Conservation (phyloP, 2,113 vertebrate genomes). For the Butorides virescens region DNA sequence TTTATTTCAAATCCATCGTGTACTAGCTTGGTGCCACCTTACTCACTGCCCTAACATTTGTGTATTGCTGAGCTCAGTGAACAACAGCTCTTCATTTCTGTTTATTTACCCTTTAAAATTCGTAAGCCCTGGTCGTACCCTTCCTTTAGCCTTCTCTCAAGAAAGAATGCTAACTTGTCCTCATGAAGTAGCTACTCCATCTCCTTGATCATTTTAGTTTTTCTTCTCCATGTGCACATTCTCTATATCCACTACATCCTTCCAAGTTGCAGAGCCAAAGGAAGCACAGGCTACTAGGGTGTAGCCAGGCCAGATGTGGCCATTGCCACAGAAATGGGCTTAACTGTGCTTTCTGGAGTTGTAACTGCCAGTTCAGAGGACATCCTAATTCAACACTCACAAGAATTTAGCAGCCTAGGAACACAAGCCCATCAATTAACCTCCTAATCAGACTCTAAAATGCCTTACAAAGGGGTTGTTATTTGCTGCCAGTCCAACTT, state of each 20-base stretch:
- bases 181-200: background rate
- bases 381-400: background rate
- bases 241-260: background rate
- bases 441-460: background rate
- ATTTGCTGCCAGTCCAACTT: slow-evolving; percentile 3
- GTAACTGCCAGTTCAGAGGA: background rate
- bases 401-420: background rate
- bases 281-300: background rate
- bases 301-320: background rate
- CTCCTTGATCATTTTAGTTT: background rate
- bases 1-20: background rate
- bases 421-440: background rate
- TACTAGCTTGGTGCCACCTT: background rate
- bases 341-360: background rate
- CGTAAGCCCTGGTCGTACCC: background rate
- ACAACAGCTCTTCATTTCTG: background rate
- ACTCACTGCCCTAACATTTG: fast-evolving
- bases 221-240: background rate
- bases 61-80: background rate
- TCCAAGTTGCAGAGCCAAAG: background rate
- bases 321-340: background rate
- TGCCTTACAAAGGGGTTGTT: background rate
- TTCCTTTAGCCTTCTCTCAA: background rate
- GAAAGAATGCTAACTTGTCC: background rate
- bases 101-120: background rate